These are phyloP conservation scores for Gobius niger DNA, from an alignment of 2,113 vertebrate species.

Conservation along the genomic window DNA sequence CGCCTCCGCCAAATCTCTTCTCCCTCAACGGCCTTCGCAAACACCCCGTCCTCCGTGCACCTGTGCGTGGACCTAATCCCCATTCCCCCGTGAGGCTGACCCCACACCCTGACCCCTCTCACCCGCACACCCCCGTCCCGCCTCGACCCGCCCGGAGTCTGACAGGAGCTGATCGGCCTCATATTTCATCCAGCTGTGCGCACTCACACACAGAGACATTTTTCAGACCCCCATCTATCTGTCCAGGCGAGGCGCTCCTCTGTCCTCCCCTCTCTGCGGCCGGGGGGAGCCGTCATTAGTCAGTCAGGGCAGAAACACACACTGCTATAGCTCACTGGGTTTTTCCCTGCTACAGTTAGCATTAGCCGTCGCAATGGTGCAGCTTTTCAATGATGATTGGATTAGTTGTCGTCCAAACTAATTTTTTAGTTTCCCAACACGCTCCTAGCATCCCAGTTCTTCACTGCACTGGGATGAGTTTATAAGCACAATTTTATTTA, in stretches of 20 bases:
- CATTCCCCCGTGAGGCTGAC: constrained; percentile 62
- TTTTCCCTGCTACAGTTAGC: too few species aligned
- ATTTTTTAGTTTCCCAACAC: too few species aligned
- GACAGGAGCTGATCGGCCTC: constrained; percentile 69
- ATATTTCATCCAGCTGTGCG: constrained; percentile 65
- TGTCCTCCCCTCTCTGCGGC: constrained; percentile 24
- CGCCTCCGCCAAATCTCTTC: neutral
- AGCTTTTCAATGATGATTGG: too few species aligned
- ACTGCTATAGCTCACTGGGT: too few species aligned
- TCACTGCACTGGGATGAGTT: too few species aligned
- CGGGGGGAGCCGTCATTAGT: constrained; percentile 52
- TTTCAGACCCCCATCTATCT: constrained; percentile 45
- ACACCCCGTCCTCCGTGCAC: neutral
- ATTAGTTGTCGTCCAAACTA: too few species aligned
- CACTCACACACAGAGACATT: constrained; percentile 34
- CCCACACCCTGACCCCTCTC: constrained; percentile 61
- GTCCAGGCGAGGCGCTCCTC: constrained; percentile 4
- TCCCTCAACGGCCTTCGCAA: neutral
- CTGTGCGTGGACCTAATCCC: constrained; percentile 49
- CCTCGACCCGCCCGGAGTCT: constrained; percentile 65
- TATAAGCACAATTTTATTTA: too few species aligned
- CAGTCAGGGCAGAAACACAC: constrained; percentile 38
- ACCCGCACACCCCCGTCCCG: constrained; percentile 62
- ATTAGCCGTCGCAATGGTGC: too few species aligned
- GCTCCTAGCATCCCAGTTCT: too few species aligned